Evolutionary conservation across 2,888 invertebrate species (phyloP), one percentile per base, ranked within the genome.

Genomic region (Nomada hirtipes): DNA sequence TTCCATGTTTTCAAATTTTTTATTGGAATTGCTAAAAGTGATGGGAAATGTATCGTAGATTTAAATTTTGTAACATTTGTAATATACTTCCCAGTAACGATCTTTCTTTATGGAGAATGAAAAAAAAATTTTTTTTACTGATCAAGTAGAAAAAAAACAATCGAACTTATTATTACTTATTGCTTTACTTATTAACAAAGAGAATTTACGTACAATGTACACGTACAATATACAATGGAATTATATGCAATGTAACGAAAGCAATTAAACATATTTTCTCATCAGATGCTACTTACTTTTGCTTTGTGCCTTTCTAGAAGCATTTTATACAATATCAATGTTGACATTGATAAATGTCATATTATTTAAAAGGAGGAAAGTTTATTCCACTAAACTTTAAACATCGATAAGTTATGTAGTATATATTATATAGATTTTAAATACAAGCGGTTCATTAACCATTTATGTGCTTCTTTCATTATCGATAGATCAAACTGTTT

Each of bases 1-100:
- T 64, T 88, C 89, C 90, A 90, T 88, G 68, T 60, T 79, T 79
- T 73, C 75, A 76, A 57, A 26, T 57, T 44, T 73, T 76, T 71
- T 64, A 63, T 71, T 4, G 52, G 64, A 68, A 57, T 52, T 67
- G 69, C 52, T 71, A 76, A 76, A 75, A 80, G 52, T 53, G 4
- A 64, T 36, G 57, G 13, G 11, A 71, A 68, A 67, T 26, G 26
- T 52, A 60, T 60, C 72, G 59, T 2, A 65, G n/a, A 20, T 29
- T 29, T 29, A 29, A 29, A 29, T 29, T 29, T 29, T 4, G 4
- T 29, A 29, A 29, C 29, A 29, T 29, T 29, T 29, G 29, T 29
- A 29, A 29, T 7, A 36, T 36, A 36, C 36, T 36, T 36, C 11
- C 29, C n/a, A 23, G 11, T n/a, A 63, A 36, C 11, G n/a, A 20